A percentile compares a stretch with the other conserved stretches of the same genome.
Conservation (phyloP, 2,797 vertebrate genomes). For the Clarias laeviceps region DNA sequence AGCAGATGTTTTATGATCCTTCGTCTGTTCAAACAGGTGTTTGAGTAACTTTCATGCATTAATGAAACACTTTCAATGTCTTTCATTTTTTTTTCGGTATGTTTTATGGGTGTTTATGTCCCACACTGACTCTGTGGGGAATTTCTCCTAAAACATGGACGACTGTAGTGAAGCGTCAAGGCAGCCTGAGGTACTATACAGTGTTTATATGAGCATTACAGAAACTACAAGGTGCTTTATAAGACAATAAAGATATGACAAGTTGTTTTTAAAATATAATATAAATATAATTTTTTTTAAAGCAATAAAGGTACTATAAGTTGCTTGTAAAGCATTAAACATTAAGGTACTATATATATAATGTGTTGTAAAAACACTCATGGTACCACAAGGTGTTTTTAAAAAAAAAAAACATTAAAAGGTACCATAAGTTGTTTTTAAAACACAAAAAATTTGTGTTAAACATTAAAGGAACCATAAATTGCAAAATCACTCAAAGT, state of each 20-base stretch:
- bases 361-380: background rate
- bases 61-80: background rate
- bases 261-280: background rate
- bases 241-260: background rate
- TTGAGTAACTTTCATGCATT: background rate
- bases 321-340: background rate
- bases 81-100: background rate
- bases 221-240: too few species aligned
- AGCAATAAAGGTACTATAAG: background rate
- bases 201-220: too few species aligned
- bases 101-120: background rate
- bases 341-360: too few species aligned
- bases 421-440: background rate
- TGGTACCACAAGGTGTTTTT: conserved; percentile 73
- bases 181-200: background rate
- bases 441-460: background rate
- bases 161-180: background rate
- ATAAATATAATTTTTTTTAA: background rate
- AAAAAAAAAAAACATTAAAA: background rate
- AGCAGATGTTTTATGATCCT: conserved; percentile 23
- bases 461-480: background rate
- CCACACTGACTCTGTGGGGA: background rate
- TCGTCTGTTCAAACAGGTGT: conserved; percentile 19
- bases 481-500: background rate
- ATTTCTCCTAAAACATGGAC: background rate